phyloP scores from a whole-genome alignment of 2,113 vertebrate genomes.

The Gavialis gangeticus region DNA sequence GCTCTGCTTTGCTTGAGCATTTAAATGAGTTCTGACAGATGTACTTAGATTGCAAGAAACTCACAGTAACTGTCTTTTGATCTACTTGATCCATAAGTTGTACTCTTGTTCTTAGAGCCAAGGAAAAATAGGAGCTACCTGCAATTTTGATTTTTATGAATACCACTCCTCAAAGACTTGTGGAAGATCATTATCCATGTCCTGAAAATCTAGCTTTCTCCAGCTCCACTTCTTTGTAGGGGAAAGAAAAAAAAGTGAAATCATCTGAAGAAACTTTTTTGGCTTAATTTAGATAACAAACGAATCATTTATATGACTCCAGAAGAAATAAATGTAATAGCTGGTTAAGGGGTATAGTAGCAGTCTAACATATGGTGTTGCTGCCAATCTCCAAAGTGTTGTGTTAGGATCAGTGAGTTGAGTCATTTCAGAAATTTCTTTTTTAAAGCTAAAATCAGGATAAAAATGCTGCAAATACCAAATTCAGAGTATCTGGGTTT shows the following conservation, averaged over 20 bases:
- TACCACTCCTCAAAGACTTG: not conserved
- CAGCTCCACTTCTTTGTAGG: not conserved
- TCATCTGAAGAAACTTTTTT: not conserved
- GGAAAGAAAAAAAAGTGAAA: not conserved
- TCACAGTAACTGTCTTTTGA: not conserved
- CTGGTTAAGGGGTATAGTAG: not conserved
- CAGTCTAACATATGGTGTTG: not conserved
- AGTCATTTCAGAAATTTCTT: not conserved
- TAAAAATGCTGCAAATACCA: not conserved
- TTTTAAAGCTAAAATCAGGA: not conserved
- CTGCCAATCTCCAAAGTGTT: not conserved
- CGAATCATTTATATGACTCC: not conserved
- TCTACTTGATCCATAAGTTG: not conserved
- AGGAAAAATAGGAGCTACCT: not conserved
- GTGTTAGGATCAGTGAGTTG: not conserved
- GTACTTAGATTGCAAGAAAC: not conserved
- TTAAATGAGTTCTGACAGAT: not conserved
- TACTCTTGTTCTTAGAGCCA: not conserved
- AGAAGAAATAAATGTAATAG: not conserved
- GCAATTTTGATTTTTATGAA: not conserved
- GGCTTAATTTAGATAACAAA: conserved; percentile 50
- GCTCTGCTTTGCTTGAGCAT: not conserved
- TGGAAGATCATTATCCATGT: not conserved
- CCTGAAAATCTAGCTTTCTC: not conserved
- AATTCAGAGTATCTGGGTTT: not conserved